Conservation (phyloP, 2,113 vertebrate species). For the Hemiprocne comata region DNA sequence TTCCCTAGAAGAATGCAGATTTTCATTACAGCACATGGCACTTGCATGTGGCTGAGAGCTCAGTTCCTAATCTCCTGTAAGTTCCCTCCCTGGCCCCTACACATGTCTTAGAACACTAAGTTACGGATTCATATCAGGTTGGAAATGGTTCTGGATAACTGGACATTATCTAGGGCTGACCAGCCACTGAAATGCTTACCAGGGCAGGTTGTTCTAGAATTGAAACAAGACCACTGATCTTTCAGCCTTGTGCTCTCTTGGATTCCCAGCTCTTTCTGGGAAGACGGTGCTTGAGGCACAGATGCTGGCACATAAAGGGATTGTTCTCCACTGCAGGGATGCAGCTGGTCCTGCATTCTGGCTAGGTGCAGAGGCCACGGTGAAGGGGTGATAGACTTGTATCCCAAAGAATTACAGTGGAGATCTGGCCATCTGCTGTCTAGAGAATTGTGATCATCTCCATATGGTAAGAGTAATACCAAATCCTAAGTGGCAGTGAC, state of each 20-base stretch:
- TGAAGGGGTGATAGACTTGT: neutral
- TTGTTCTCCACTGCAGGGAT: neutral
- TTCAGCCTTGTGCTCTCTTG: no score
- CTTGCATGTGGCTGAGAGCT: neutral
- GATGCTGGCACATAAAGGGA: neutral
- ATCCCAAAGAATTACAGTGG: neutral
- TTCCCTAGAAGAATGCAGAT: neutral
- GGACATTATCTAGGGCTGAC: neutral
- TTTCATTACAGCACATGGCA: neutral
- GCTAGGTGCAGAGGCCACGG: neutral
- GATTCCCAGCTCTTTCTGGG: neutral
- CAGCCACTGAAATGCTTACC: neutral
- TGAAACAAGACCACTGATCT: neutral
- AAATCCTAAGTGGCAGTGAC: neutral
- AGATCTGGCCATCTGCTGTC: neutral
- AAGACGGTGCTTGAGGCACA: slow-evolving; percentile 32
- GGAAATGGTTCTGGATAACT: neutral
- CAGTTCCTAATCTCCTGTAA: neutral
- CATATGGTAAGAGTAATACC: neutral
- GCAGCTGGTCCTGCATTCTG: neutral
- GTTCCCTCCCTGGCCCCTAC: neutral
- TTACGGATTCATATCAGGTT: neutral
- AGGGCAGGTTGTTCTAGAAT: neutral
- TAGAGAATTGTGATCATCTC: neutral
- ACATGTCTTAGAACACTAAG: neutral